Percentiles rank a stretch among this genome's conserved stretches.
These are phyloP conservation scores for Synergus gifuensis DNA, from an alignment of 2,888 invertebrate species.

Conservation along the genomic window DNA sequence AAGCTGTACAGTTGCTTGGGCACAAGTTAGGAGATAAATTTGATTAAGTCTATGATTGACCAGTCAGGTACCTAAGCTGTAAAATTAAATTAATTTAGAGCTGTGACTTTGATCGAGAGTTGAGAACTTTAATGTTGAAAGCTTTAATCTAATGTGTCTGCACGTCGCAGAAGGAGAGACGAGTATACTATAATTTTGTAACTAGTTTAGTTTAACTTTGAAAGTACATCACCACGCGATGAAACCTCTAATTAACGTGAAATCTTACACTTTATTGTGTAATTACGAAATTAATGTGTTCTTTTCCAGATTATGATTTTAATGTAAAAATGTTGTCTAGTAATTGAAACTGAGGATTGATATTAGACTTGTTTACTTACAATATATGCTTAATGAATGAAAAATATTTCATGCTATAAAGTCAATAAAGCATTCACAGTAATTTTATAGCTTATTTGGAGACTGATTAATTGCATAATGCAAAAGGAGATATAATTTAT, in stretches of 20 bases:
- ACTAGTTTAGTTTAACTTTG: conserved; percentile 30
- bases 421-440: no score
- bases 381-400: no score
- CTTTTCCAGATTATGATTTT: conserved; percentile 4
- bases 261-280: conserved; percentile 15
- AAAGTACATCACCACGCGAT: conserved; percentile 13
- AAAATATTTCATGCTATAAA: no score
- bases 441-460: no score
- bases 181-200: conserved; percentile 36
- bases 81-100: conserved; percentile 26
- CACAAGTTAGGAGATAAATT: background rate
- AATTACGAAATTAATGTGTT: conserved; percentile 18
- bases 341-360: background rate
- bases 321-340: background rate
- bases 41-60: conserved; percentile 13
- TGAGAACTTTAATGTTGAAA: conserved; percentile 34
- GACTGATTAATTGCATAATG: background rate
- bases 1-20: background rate
- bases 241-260: conserved; percentile 27
- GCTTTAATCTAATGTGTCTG: conserved; percentile 38
- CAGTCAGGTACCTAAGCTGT: background rate
- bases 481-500: background rate
- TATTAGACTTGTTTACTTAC: background rate
- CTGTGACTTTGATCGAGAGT: conserved; percentile 33
- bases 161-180: conserved; percentile 18